Conservation (phyloP, 1,140 invertebrate genomes). For the Nephila pilipes region DNA sequence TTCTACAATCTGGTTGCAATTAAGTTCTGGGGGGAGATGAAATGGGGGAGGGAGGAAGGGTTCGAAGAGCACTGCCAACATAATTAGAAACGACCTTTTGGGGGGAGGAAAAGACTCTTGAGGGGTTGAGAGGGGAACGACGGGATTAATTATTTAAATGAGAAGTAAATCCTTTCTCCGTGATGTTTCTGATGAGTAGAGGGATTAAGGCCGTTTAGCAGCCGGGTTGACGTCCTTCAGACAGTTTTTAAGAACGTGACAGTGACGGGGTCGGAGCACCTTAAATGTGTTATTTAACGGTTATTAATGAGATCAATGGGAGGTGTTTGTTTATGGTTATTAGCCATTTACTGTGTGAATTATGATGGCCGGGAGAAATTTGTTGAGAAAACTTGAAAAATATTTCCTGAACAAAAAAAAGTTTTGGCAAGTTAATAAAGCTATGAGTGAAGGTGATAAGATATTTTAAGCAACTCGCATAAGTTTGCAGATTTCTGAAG, state of each 20-base stretch:
- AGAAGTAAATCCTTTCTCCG: constrained; percentile 73
- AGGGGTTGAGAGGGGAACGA: constrained; percentile 27
- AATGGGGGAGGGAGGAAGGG: background rate
- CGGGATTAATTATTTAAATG: constrained; percentile 76
- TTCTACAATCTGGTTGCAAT: constrained; percentile 71
- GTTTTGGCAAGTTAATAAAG: background rate
- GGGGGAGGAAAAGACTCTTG: background rate
- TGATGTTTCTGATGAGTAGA: constrained; percentile 60
- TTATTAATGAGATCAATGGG: constrained; percentile 64
- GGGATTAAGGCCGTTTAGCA: constrained; percentile 60
- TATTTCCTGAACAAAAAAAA: background rate
- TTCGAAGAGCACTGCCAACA: constrained; percentile 23
- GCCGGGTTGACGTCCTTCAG: constrained; percentile 23
- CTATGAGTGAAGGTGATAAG: too few species aligned
- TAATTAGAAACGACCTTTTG: constrained; percentile 64
- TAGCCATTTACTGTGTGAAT: background rate
- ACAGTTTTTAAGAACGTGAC: constrained; percentile 69
- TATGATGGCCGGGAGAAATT: too few species aligned
- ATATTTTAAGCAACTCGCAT: too few species aligned
- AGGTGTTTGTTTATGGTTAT: background rate
- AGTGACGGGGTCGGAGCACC: constrained; percentile 43
- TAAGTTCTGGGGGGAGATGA: constrained; percentile 54
- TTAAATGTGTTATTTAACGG: constrained; percentile 54
- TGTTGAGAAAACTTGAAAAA: background rate
- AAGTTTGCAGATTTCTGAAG: too few species aligned